Evolutionary conservation across 2,113 vertebrate genomes (phyloP), one percentile per base, ranked within the genome.

Genomic region (Papio anubis): DNA sequence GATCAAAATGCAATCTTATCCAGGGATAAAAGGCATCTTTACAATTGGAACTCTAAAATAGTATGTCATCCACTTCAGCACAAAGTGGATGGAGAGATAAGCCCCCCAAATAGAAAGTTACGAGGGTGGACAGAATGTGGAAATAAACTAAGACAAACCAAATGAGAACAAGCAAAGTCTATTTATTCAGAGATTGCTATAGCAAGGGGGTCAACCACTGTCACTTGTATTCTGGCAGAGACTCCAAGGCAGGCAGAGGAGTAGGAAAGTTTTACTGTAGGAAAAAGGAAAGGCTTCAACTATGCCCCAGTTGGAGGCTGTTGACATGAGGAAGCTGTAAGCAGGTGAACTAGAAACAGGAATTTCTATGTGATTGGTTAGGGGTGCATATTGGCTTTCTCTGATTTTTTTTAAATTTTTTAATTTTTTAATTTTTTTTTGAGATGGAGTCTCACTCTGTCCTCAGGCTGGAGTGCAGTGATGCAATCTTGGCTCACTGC

Each of bases 41-140:
- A 48, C 45, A 81, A 86, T 27, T 82, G 66, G 68, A 86, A 90
- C 11, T 95, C 50, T 90, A 95, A 87, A 80, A 97, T 43, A 52
- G 5, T 32, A 52, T 70, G 11, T 21, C 12, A 50, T 75, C 88
- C 32, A 32, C 68, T 81, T 86, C 50, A 95, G 32, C 45, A 89
- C 32, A 76, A 21, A n/a, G 12, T 86, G 85, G 30, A 43, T 87
- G n/a, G 38, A 66, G n/a, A 97, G 16, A 76, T 48, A 92, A 82
- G 25, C 11, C 73, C 11, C 81, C 38, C 68, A 59, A 20, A 8
- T 35, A 73, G 59, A 84, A 92, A 89, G 52, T 79, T 89, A 43
- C 18, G 40, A 88, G 52, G 23, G n/a, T 48, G 9, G 45, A 61
- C 43, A 84, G 27, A 64, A 64, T 92, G 21, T 70, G n/a, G 35